Evolutionary conservation across 2,888 invertebrate species (phyloP), one percentile per base, ranked within the genome.

Genomic region (Erebia ligea): DNA sequence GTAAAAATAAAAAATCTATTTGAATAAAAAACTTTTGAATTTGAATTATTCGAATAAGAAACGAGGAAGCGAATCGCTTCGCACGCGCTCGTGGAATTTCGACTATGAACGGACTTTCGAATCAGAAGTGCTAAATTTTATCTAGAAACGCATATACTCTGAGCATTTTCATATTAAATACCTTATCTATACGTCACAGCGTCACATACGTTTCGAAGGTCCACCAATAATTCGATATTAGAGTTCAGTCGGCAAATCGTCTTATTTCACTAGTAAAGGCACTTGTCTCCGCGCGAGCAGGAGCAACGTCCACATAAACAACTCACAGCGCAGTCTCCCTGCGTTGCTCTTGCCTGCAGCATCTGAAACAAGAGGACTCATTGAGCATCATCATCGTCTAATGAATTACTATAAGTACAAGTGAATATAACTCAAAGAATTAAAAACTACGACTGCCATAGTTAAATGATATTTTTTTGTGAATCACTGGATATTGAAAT

Each of bases 331-430:
- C 72, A 84, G 76, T 63, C 81, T 82, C 57, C 76, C 74, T n/a
- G 84, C 81, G 75, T 80, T 81, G 74, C 83, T 84, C 76, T 83
- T 84, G 1, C 88, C 82, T 8, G 86, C 88, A 64, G 90, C 91
- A 80, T 89, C 91, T 91, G 86, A 13, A 82, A 83, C 67, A 73
- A 78, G 73, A 25, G 2, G 8, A 52, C 40, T 42, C 2, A n/a
- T 58, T 19, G 1, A 54, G 15, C 3, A 0, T 5, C 15, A 50
- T 50, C 13, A 50, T 50, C 34, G 2, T 34, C 34, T 34, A 34
- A 34, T n/a, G n/a, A n/a, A n/a, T n/a, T n/a, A n/a, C n/a, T n/a
- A n/a, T n/a, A n/a, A n/a, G n/a, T n/a, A n/a, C n/a, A n/a, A n/a
- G n/a, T n/a, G n/a, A n/a, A n/a, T n/a, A n/a, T n/a, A n/a, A n/a